Percentiles rank a stretch among this genome's conserved stretches.
These are phyloP conservation scores for Ramphastos sulfuratus DNA, from an alignment of 2,113 vertebrate genomes.

Conservation along the genomic window DNA sequence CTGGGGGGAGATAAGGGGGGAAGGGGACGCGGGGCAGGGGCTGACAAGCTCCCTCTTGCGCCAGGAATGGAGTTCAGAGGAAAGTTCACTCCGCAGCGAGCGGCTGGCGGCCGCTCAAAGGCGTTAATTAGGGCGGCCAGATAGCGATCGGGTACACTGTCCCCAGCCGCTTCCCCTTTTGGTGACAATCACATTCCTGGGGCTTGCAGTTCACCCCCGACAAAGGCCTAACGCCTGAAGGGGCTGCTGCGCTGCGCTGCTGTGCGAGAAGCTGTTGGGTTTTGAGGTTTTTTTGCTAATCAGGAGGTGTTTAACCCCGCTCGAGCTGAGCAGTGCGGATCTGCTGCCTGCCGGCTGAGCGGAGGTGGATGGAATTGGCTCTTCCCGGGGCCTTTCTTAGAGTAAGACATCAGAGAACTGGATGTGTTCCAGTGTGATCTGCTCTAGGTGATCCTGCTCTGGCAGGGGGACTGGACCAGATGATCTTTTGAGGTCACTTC, in stretches of 20 bases:
- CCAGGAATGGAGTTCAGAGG: not conserved
- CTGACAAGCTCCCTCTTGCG: constrained; percentile 13
- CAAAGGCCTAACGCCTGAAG: not conserved
- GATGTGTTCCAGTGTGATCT: too few relatives aligned
- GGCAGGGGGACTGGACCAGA: too few relatives aligned
- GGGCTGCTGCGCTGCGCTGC: rapidly evolving
- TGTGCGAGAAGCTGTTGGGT: not conserved
- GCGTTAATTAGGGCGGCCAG: constrained; percentile 34
- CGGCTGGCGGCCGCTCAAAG: constrained; percentile 55
- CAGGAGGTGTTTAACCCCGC: not conserved
- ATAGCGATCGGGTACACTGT: not conserved
- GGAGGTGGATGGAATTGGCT: not conserved
- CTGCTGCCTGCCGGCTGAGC: not conserved
- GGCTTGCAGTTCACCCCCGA: not conserved
- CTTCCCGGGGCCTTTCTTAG: not conserved
- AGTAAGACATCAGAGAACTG: not conserved
- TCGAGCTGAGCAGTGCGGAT: not conserved
- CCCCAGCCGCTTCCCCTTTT: not conserved
- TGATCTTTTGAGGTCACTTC: too few relatives aligned
- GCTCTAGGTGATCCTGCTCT: too few relatives aligned
- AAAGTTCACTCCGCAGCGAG: not conserved
- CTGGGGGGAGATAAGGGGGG: constrained; percentile 65
- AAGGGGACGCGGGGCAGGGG: not conserved
- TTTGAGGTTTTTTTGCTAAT: not conserved
- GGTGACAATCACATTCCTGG: not conserved